Conservation (phyloP, 1,140 invertebrate genomes). For the Dendroctonus valens region DNA sequence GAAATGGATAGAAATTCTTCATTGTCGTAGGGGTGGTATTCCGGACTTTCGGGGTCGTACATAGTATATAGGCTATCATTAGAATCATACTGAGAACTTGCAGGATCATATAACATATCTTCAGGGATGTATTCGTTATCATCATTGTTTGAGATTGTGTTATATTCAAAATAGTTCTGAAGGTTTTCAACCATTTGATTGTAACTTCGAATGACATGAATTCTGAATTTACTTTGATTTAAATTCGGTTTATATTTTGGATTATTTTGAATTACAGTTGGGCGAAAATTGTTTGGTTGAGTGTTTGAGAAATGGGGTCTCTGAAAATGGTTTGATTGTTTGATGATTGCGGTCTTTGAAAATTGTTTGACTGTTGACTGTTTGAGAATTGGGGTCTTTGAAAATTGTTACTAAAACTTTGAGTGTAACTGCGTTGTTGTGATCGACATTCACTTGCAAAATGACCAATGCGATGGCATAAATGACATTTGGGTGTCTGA, state of each 20-base stretch:
- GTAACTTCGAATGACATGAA: background rate
- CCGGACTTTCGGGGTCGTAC: too few species aligned
- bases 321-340: conserved; percentile 4
- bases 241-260: conserved; percentile 14
- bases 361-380: conserved; percentile 6
- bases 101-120: too few species aligned
- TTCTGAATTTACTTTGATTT: background rate
- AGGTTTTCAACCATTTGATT: too few species aligned
- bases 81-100: too few species aligned
- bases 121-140: too few species aligned
- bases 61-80: too few species aligned
- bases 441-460: conserved; percentile 8
- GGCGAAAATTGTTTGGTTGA: background rate
- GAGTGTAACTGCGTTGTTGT: background rate
- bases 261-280: too few species aligned
- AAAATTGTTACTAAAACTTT: too few species aligned
- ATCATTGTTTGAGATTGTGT: too few species aligned
- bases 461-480: background rate
- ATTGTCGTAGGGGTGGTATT: too few species aligned
- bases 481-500: background rate
- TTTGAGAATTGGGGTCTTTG: conserved; percentile 16
- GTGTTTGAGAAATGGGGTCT: background rate
- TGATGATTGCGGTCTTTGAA: background rate
- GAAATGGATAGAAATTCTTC: too few species aligned
- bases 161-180: too few species aligned